A percentile compares a stretch with the other conserved stretches of the same genome.
These are phyloP conservation scores for Fulmarus glacialis DNA, from an alignment of 2,113 vertebrate genomes.

Conservation along the genomic window DNA sequence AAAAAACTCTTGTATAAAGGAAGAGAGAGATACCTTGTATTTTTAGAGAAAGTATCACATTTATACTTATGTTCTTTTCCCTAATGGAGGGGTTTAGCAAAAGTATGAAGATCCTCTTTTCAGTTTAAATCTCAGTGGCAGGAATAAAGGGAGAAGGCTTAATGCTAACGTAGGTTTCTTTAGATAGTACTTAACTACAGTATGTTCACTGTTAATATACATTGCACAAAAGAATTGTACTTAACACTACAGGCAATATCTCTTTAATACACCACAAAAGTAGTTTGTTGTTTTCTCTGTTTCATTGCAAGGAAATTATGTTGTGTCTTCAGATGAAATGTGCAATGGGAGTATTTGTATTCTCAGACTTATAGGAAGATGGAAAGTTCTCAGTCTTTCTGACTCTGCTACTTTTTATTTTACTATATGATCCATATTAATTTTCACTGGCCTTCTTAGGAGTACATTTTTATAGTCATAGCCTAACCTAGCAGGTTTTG, in stretches of 20 bases:
- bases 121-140: background rate
- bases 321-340: background rate
- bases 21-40: background rate
- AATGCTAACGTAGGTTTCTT: background rate
- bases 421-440: background rate
- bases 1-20: background rate
- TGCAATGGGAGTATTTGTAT: background rate
- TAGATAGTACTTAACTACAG: background rate
- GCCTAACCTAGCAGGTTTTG: background rate
- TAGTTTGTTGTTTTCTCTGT: background rate
- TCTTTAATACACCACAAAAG: background rate
- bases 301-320: background rate
- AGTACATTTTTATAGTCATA: background rate
- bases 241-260: background rate
- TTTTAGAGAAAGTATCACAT: background rate
- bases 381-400: background rate
- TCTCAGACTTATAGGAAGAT: background rate
- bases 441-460: background rate
- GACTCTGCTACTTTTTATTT: background rate
- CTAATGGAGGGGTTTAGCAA: background rate
- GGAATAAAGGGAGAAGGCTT: background rate
- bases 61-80: background rate
- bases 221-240: background rate
- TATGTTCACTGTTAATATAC: background rate
- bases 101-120: background rate